Evolutionary conservation across 2,888 invertebrate species (phyloP), one percentile per base, ranked within the genome.

Genomic region (Phengaris arion): DNA sequence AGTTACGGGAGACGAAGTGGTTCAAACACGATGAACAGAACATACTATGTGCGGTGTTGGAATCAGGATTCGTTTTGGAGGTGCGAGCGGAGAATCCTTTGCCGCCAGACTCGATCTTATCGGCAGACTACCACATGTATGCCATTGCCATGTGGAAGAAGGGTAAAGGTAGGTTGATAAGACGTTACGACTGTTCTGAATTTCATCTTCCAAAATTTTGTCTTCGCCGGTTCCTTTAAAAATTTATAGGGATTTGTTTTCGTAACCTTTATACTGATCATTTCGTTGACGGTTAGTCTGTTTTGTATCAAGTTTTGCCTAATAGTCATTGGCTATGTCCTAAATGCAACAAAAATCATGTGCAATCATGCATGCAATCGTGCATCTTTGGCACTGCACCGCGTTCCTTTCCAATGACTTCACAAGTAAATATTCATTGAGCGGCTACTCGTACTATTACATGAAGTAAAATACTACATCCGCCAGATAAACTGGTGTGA

Each of bases 1-100:
- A 96, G 84, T 91, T 96, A 80, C 93, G 96, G 79, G 96, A 96
- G 86, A 95, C 96, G 79, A 96, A 96, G 93, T 96, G 96, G 96
- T 96, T 96, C 85, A 94, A 94, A 81, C 95, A 95, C 81, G 95
- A 95, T 82, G 96, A 96, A 90, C 94, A 95, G 84, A 95, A 95
- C 82, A 95, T 96, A 81, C 94, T 96, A 81, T 96, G 96, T 87
- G 95, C 96, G 76, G 96, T 96, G 77, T 94, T 96, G 83, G 96
- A 96, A 87, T 94, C 95, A 68, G 96, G 96, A 76, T 96, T 96
- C 88, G 95, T 96, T 81, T 94, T 96, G 79, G 96, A 96, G 86
- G 94, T 95, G 80, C 89, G 92, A 80, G 94, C 94, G 74, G 91
- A 92, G 81, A 92, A 94, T 77, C 90, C 92, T 2, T 81, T 94